Conservation (phyloP, 1,140 invertebrate species). For the Cherax destructor region DNA sequence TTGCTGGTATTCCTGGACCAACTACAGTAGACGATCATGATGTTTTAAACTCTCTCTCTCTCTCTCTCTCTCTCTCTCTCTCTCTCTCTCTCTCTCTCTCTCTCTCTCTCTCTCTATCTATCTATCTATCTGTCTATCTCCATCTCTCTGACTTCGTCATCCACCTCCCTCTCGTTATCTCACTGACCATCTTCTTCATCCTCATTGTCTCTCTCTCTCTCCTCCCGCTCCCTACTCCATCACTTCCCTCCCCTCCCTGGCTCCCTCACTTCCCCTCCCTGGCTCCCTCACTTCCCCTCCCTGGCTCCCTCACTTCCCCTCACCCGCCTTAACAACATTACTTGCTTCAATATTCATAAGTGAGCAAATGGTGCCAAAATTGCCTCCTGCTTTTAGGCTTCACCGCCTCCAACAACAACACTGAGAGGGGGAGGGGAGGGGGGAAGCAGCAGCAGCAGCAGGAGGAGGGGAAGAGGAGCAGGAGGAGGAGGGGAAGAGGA, state of each 20-base stretch:
- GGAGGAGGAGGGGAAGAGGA: neutral
- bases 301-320: conserved; percentile 1
- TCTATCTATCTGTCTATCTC: too few relatives aligned
- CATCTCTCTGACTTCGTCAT: conserved; percentile 9
- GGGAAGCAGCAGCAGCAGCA: conserved; percentile 2
- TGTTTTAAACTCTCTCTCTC: neutral
- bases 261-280: neutral
- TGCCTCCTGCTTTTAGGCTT: conserved; percentile 70
- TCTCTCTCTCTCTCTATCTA: neutral
- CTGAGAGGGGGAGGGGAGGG: conserved; percentile 11
- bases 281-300: neutral
- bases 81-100: conserved; percentile 10
- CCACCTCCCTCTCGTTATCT: conserved; percentile 13
- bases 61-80: neutral
- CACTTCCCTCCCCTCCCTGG: neutral
- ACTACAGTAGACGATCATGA: too few relatives aligned
- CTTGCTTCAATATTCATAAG: conserved; percentile 72
- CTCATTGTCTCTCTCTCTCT: neutral
- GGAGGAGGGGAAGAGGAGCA: neutral
- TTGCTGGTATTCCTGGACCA: too few relatives aligned
- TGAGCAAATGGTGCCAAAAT: conserved; percentile 71
- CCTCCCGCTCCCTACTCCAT: neutral
- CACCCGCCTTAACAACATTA: conserved; percentile 68
- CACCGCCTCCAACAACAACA: conserved; percentile 65
- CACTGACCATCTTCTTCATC: neutral